phyloP scores from a whole-genome alignment of 2,113 vertebrate species.

The Gambusia holbrooki region DNA sequence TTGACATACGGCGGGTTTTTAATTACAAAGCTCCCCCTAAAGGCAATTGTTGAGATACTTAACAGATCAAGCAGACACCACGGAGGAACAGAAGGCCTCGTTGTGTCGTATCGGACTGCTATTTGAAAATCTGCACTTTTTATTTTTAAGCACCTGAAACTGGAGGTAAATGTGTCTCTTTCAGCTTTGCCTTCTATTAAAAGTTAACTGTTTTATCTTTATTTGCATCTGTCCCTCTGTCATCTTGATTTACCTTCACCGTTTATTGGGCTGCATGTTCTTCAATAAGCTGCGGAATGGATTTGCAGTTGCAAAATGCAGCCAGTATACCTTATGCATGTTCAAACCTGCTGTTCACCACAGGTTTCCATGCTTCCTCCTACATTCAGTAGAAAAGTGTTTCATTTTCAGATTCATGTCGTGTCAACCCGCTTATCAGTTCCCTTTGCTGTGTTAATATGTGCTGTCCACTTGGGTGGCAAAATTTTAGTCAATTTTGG shows the following conservation, averaged over 20 bases:
- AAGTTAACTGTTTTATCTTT: not conserved
- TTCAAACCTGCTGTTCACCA: not conserved
- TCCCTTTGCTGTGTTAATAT: not conserved
- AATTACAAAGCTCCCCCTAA: slow-evolving; percentile 69
- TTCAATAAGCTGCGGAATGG: not conserved
- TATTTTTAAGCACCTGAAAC: not conserved
- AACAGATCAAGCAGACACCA: slow-evolving; percentile 60
- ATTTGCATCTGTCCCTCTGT: not conserved
- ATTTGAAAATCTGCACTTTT: not conserved
- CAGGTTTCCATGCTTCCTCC: not conserved
- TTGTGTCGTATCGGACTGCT: slow-evolving; percentile 31
- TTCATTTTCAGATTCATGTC: not conserved
- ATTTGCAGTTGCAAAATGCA: not conserved
- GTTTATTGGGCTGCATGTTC: not conserved
- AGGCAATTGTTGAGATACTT: slow-evolving; percentile 76
- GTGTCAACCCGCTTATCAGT: not conserved
- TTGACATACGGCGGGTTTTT: slow-evolving; percentile 65
- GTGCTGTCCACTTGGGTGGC: not conserved
- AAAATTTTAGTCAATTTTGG: no score
- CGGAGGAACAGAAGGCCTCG: slow-evolving; percentile 56
- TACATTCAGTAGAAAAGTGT: not conserved
- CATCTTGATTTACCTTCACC: not conserved
- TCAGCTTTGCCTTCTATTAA: not conserved
- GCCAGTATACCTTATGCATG: not conserved
- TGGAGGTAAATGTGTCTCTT: not conserved